Evolutionary conservation across 2,113 vertebrate genomes (phyloP).

Genomic region (Trinectes maculatus): DNA sequence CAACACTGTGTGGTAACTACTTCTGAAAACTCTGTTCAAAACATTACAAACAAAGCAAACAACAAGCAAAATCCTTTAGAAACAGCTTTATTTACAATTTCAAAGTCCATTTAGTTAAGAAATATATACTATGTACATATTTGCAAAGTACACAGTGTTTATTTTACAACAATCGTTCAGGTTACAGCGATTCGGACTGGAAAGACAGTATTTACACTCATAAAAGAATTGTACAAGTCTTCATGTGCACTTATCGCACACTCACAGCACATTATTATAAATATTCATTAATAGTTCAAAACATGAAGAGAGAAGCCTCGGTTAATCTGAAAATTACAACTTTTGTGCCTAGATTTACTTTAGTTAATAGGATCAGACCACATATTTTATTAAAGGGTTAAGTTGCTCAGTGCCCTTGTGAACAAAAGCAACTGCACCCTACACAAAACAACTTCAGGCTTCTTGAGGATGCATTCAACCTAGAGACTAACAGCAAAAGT

Average conservation of each 20-base stretch:
- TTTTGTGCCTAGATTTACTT: constrained; percentile 54
- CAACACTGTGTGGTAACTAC: too few relatives aligned
- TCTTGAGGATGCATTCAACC: constrained; percentile 8
- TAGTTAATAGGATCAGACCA: constrained; percentile 13
- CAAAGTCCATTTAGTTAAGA: constrained; percentile 93
- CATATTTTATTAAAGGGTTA: constrained; percentile 2
- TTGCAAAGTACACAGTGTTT: constrained; percentile 86
- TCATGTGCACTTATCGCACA: constrained; percentile 65
- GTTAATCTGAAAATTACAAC: constrained; percentile 60
- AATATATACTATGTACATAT: constrained; percentile 91
- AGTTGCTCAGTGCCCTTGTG: background rate
- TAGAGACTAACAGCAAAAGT: constrained; percentile 46
- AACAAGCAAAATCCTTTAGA: constrained; percentile 69
- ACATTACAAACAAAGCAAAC: too few relatives aligned
- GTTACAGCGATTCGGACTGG: constrained; percentile 57
- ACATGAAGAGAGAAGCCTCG: constrained; percentile 27
- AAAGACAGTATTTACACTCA: constrained; percentile 83
- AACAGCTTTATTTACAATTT: constrained; percentile 98
- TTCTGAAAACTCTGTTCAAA: too few relatives aligned
- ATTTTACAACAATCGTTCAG: constrained; percentile 79
- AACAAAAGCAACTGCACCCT: constrained; percentile 6
- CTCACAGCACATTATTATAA: constrained; percentile 77
- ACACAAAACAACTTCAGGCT: constrained; percentile 34
- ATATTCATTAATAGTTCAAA: constrained; percentile 69
- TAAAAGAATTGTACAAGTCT: constrained; percentile 84